Percentiles rank a stretch among this genome's conserved stretches.
Evolutionary conservation across 2,113 vertebrate genomes (phyloP).

Genomic region (Chinchilla lanigera): DNA sequence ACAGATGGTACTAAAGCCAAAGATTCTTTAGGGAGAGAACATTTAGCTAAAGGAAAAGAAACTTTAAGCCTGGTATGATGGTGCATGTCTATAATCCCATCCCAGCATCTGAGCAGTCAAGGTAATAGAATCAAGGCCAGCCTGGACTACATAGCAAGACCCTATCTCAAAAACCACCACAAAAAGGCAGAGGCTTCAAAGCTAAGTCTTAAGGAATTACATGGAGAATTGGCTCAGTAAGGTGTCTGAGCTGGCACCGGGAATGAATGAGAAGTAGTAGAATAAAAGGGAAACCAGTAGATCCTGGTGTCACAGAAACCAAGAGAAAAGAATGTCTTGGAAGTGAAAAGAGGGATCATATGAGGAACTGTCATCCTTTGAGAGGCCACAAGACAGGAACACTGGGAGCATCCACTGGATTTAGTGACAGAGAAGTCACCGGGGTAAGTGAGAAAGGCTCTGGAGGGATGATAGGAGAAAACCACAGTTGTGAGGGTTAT

Average conservation of each 20-base stretch:
- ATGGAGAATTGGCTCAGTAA: neutral
- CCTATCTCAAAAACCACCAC: neutral
- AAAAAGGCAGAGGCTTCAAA: neutral
- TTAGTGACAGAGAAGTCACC: neutral
- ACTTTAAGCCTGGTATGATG: neutral
- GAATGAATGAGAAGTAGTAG: neutral
- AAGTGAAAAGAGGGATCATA: neutral
- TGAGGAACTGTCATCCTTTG: neutral
- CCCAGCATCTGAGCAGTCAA: neutral
- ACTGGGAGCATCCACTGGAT: neutral
- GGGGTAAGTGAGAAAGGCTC: neutral
- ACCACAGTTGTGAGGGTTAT: neutral
- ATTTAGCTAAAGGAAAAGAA: neutral
- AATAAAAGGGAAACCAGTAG: neutral
- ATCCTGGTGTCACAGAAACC: neutral
- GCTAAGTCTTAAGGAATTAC: neutral
- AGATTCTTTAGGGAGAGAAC: neutral
- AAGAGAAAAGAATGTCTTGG: neutral
- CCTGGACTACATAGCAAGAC: neutral
- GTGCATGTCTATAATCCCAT: neutral
- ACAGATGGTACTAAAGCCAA: neutral
- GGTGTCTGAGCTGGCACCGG: neutral
- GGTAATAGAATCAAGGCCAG: neutral
- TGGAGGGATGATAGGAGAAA: neutral
- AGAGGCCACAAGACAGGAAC: neutral